Evolutionary conservation across 2,888 invertebrate genomes (phyloP).

Genomic region (Acheta domesticus): DNA sequence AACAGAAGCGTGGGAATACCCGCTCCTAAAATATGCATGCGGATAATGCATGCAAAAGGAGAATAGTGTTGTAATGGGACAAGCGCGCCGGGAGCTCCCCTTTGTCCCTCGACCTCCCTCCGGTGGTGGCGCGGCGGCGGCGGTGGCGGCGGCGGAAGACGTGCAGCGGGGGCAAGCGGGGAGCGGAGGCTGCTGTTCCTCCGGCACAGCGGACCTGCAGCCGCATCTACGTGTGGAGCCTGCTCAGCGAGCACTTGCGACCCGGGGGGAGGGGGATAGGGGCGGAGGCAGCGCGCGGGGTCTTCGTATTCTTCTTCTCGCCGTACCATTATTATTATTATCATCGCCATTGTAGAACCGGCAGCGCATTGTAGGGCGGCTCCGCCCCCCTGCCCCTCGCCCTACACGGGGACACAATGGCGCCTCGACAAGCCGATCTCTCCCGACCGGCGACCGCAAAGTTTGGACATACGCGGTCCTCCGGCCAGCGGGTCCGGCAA

Average conservation of each 20-base stretch:
- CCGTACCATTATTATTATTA: slow-evolving; percentile 9
- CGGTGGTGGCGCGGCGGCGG: not conserved
- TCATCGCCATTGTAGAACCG: not conserved
- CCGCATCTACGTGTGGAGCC: no score
- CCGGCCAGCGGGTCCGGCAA: not conserved
- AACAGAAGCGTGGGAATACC: slow-evolving; percentile 27
- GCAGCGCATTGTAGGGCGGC: not conserved
- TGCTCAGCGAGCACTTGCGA: not conserved
- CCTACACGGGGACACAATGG: not conserved
- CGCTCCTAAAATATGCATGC: slow-evolving; percentile 29
- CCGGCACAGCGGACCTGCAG: not conserved
- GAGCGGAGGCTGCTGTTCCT: not conserved
- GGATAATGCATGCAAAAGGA: slow-evolving; percentile 29
- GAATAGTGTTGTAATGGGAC: slow-evolving; percentile 18
- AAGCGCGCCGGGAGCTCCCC: slow-evolving; percentile 20
- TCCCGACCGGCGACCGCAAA: not conserved
- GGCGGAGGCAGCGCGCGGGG: not conserved
- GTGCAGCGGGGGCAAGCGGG: slow-evolving; percentile 2
- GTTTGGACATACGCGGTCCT: not conserved
- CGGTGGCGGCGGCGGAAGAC: not conserved
- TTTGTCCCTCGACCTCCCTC: slow-evolving; percentile 20
- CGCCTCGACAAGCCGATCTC: not conserved
- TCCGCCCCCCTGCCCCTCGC: not conserved
- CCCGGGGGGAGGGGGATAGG: not conserved
- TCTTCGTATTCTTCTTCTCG: not conserved